Evolutionary conservation across 2,113 vertebrate genomes (phyloP).

Genomic region (Coturnix japonica): DNA sequence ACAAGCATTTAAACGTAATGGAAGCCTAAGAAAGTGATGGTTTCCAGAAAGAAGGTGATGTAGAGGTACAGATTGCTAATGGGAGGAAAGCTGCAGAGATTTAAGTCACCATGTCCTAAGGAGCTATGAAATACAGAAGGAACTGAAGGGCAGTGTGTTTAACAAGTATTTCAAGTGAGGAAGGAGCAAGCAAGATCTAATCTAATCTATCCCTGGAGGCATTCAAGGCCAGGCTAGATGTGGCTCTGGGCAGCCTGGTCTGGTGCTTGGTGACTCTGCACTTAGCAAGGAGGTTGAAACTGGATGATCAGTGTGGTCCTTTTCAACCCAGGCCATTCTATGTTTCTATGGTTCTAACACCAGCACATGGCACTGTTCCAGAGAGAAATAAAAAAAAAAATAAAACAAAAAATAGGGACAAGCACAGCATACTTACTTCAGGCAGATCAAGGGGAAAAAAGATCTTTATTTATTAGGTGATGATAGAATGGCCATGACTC

Average conservation of each 20-base stretch:
- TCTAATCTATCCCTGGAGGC: too few relatives aligned
- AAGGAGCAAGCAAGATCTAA: background rate
- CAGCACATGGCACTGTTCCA: background rate
- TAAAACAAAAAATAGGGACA: fast-evolving
- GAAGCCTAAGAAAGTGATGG: background rate
- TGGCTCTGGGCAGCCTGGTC: too few relatives aligned
- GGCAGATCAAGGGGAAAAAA: background rate
- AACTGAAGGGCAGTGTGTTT: background rate
- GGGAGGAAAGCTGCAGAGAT: background rate
- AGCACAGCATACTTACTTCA: background rate
- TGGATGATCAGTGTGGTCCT: too few relatives aligned
- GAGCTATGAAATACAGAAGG: background rate
- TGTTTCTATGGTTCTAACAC: background rate
- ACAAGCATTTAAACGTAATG: background rate
- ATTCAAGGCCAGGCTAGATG: too few relatives aligned
- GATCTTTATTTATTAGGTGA: background rate
- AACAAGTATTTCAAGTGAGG: background rate
- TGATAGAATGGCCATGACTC: background rate
- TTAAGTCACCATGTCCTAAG: background rate
- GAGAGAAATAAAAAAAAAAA: fast-evolving
- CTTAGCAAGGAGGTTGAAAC: too few relatives aligned
- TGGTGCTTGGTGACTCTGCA: too few relatives aligned
- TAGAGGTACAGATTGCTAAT: background rate
- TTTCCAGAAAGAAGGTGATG: background rate
- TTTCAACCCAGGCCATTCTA: too few relatives aligned